phyloP scores from a whole-genome alignment of 2,797 vertebrate genomes.

The Acomys russatus region DNA sequence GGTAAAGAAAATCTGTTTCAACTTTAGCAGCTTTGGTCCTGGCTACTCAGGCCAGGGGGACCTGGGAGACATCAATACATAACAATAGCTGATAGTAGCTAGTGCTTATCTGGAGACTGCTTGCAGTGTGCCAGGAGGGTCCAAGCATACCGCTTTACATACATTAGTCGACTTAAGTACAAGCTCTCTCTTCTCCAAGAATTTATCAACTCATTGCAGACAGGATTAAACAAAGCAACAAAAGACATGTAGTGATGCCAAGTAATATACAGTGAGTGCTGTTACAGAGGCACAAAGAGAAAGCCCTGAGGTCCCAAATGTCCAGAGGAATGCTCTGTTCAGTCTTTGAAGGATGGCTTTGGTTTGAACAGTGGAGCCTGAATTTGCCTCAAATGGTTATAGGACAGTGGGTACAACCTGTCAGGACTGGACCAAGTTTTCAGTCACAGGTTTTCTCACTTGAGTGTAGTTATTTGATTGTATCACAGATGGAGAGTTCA shows the following conservation, averaged over 20 bases:
- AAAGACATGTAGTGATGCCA: slow-evolving; percentile 65
- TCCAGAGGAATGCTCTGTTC: not conserved
- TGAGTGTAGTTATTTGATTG: slow-evolving; percentile 53
- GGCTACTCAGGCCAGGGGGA: not conserved
- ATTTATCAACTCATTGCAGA: not conserved
- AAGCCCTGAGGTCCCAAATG: not conserved
- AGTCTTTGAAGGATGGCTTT: slow-evolving; percentile 48
- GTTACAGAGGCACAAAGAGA: not conserved
- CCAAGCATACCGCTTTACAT: not conserved
- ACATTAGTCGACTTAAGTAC: not conserved
- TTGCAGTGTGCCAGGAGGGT: not conserved
- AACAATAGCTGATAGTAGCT: not conserved
- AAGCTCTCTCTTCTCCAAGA: not conserved
- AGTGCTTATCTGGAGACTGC: not conserved
- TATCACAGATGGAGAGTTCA: slow-evolving; percentile 74
- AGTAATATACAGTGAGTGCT: slow-evolving; percentile 47
- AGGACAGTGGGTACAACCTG: slow-evolving; percentile 32
- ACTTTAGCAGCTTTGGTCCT: not conserved
- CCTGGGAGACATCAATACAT: not conserved
- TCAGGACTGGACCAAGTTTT: slow-evolving; percentile 23
- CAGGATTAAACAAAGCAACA: slow-evolving; percentile 43
- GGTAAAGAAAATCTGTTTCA: not conserved
- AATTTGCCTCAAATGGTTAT: not conserved
- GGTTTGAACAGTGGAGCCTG: not conserved
- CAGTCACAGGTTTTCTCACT: slow-evolving; percentile 67